Base-by-base conservation (phyloP, 2,113 vertebrate species). In the Malurus alboscapulatus region DNA sequence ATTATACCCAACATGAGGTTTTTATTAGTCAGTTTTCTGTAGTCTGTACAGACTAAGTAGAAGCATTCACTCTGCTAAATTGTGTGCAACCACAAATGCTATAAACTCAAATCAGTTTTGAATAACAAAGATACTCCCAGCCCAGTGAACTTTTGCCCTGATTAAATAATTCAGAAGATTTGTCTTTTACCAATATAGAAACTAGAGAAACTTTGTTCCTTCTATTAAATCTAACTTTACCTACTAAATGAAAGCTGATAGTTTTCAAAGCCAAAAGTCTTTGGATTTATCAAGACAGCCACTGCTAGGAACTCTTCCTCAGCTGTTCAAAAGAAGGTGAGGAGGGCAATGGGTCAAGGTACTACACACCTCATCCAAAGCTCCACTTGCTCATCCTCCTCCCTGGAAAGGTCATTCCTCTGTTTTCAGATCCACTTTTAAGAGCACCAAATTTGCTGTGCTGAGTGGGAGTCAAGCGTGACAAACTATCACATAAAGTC, bases 1-100 rank as follows among this genome's bases (percentile, higher is more conserved):
- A 91, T 74, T 80, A 44, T 18, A 77, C 48, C 55, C 87, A 94
- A 71, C 92, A 95, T 58, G 47, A 94, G 92, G 71, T 83, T 94
- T 84, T 47, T 77, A 89, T 90, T 90, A 85, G 62, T 40, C 48
- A 78, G 5, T 53, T 50, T 87, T 90, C 78, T 89, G 61, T 59
- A 69, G 65, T n/a, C 55, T 74, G 30, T 48, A 27, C 30, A 76
- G 68, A 59, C 10, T 87, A 89, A 89, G 84, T 63, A 75, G 61
- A 89, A 79, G 42, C 53, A 91, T 73, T 76, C 22, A 66, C 42
- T 84, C 77, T 58, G 53, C 57, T 87, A 72, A 92, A 91, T 29
- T 89, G 54, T 34, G 38, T 90, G 50, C 78, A 89, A 82, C 62
- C 78, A 72, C 78, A 92, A 85, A 68, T 30, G 50, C 71, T 73